These are phyloP conservation scores for Clusia tigrina DNA, from an alignment of 2,888 invertebrate genomes.

Conservation along the genomic window DNA sequence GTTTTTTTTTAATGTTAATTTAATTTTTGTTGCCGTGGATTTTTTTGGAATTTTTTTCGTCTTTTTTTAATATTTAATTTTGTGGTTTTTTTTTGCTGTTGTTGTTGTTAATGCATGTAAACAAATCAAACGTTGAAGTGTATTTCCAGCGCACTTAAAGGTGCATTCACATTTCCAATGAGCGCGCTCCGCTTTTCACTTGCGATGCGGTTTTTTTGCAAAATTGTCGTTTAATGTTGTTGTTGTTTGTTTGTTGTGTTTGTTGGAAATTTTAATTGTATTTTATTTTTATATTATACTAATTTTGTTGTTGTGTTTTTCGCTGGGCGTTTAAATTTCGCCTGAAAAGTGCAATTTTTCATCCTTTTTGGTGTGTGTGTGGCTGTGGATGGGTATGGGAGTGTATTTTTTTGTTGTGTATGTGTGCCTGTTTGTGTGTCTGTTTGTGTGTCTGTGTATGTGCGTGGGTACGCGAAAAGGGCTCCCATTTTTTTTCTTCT, in stretches of 20 bases:
- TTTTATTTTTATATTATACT: neutral
- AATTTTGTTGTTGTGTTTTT: neutral
- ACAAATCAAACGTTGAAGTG: constrained; percentile 55
- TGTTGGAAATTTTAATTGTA: neutral
- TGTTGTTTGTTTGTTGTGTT: too few species aligned
- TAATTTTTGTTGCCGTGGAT: too few species aligned
- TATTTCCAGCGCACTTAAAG: constrained; percentile 55
- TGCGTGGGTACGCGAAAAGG: too few species aligned
- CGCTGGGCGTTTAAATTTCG: too few species aligned
- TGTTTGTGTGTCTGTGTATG: too few species aligned
- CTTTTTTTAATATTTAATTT: too few species aligned
- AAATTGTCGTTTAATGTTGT: neutral
- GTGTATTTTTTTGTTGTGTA: neutral
- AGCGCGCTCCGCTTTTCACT: neutral
- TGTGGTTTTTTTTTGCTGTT: neutral
- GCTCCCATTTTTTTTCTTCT: too few species aligned
- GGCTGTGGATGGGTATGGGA: neutral
- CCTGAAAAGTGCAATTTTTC: neutral
- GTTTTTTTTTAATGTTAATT: too few species aligned
- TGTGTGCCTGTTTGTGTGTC: too few species aligned
- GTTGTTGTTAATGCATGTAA: neutral
- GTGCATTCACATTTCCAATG: constrained; percentile 53
- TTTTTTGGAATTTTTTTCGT: neutral
- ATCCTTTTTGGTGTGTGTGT: too few species aligned
- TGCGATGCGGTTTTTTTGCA: neutral